A percentile compares a stretch with the other conserved stretches of the same genome.
These are phyloP conservation scores for Chromis chromis DNA, from an alignment of 2,797 vertebrate genomes.

Conservation along the genomic window DNA sequence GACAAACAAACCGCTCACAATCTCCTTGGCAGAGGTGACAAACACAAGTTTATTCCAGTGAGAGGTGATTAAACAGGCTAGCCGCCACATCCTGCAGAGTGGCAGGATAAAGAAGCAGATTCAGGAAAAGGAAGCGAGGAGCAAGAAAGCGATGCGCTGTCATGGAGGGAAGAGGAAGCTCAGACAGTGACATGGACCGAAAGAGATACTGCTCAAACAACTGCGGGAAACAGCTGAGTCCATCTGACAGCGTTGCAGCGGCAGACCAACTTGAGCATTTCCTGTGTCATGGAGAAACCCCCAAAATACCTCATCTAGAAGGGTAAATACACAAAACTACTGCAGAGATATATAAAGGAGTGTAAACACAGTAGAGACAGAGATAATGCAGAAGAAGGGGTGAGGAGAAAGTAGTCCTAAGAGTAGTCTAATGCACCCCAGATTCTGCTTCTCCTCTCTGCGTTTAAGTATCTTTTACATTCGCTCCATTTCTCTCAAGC, in stretches of 20 bases:
- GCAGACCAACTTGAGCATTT: constrained; percentile 33
- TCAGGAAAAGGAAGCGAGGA: constrained; percentile 51
- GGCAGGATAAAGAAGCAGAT: constrained; percentile 24
- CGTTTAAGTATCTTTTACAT: constrained; percentile 37
- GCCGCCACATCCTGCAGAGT: constrained; percentile 43
- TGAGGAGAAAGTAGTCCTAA: constrained; percentile 17
- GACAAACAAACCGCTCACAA: no score
- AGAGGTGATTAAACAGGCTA: constrained; percentile 1
- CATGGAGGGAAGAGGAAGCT: constrained; percentile 46
- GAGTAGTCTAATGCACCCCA: constrained; percentile 46
- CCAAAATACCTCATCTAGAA: constrained; percentile 3
- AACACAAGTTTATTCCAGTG: constrained; percentile 43
- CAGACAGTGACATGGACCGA: constrained; percentile 23
- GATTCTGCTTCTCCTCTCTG: constrained; percentile 30
- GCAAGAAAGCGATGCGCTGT: background rate
- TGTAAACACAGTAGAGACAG: constrained; percentile 23
- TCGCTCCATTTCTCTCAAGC: constrained; percentile 53
- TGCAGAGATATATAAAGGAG: background rate
- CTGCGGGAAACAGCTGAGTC: constrained; percentile 49
- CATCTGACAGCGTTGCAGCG: constrained; percentile 60
- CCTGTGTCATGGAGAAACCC: constrained; percentile 44
- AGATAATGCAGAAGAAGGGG: constrained; percentile 8
- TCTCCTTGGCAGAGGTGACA: background rate
- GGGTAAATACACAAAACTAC: background rate
- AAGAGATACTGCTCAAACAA: constrained; percentile 58